A percentile compares a stretch with the other conserved stretches of the same genome.
phyloP scores from a whole-genome alignment of 2,888 invertebrate species.

The Cacoxenus indagator region DNA sequence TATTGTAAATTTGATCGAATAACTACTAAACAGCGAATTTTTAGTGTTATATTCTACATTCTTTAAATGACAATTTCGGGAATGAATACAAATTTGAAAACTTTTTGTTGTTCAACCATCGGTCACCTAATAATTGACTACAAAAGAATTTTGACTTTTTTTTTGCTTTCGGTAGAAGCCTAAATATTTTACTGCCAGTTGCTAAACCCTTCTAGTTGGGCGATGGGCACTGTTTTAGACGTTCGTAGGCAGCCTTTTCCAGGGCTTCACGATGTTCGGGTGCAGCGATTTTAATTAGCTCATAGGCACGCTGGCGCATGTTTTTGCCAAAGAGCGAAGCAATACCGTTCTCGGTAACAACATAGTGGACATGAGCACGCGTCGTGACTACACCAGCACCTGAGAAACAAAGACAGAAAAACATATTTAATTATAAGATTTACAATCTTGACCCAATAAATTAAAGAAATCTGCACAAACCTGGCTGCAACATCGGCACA shows the following conservation, averaged over 20 bases:
- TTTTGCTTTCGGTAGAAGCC: not conserved
- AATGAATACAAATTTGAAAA: constrained; percentile 3
- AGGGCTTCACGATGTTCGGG: constrained; percentile 87
- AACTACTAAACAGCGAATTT: too few relatives aligned
- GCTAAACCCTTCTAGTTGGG: constrained; percentile 34
- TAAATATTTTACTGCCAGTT: constrained; percentile 7
- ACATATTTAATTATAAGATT: not conserved
- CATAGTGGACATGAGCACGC: constrained; percentile 92
- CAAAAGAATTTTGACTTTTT: not conserved
- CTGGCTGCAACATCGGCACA: constrained; percentile 83
- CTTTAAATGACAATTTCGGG: not conserved
- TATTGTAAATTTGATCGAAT: too few relatives aligned
- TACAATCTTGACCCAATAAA: not conserved
- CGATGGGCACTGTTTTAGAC: constrained; percentile 82
- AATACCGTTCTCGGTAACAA: constrained; percentile 94
- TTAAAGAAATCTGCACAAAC: constrained; percentile 69
- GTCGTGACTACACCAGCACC: constrained; percentile 96
- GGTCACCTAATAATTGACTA: not conserved
- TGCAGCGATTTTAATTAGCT: constrained; percentile 89
- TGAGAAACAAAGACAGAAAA: constrained; percentile 63
- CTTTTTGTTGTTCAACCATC: constrained; percentile 3
- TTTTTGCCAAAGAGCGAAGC: constrained; percentile 91
- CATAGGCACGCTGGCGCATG: constrained; percentile 89
- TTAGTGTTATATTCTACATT: too few relatives aligned
- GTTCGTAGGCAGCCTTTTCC: constrained; percentile 90